Evolutionary conservation across 2,797 vertebrate genomes (phyloP).

Genomic region (Anguilla megastoma): DNA sequence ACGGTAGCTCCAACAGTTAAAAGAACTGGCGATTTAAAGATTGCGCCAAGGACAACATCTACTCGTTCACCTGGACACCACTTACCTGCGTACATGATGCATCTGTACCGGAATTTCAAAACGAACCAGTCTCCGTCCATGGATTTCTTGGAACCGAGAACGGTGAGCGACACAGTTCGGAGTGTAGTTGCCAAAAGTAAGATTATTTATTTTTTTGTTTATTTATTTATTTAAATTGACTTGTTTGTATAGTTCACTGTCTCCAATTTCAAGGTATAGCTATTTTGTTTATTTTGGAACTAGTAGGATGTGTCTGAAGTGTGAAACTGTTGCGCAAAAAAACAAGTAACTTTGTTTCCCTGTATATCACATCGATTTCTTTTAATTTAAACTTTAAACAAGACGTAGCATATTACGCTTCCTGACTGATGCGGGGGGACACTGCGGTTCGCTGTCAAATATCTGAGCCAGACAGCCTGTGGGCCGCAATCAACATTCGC

Average conservation of each 20-base stretch:
- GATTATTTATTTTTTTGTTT: conserved; percentile 32
- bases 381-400: conserved; percentile 4
- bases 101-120: conserved; percentile 74
- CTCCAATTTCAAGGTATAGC: background rate
- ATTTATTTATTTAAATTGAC: background rate
- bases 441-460: conserved; percentile 59
- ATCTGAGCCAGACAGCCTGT: conserved; percentile 67
- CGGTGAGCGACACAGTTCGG: conserved; percentile 70
- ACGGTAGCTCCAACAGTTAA: conserved; percentile 53
- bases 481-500: conserved; percentile 73
- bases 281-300: background rate
- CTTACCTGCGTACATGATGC: conserved; percentile 76
- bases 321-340: background rate
- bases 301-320: background rate
- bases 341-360: background rate
- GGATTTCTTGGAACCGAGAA: conserved; percentile 55
- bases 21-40: conserved; percentile 22
- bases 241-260: background rate
- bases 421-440: background rate
- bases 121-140: conserved; percentile 58
- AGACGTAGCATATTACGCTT: background rate
- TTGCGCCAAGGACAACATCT: conserved; percentile 34
- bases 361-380: no score
- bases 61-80: conserved; percentile 55
- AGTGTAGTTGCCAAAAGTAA: conserved; percentile 80